Base-by-base conservation (phyloP, 2,113 vertebrate genomes). In the Macaca nemestrina region DNA sequence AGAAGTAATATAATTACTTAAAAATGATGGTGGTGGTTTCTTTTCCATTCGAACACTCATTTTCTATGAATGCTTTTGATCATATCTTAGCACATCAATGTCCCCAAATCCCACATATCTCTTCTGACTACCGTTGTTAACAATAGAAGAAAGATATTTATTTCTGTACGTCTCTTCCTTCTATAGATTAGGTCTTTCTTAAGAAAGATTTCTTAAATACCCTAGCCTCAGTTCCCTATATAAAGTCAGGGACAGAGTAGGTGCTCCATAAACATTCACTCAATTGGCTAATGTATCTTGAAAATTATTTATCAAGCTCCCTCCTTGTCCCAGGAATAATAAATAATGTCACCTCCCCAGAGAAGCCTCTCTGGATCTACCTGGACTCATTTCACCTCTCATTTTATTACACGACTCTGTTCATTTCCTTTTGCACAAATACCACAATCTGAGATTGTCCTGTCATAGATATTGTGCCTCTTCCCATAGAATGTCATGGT, bases 1-100 rank as follows among this genome's bases (percentile, higher is more conserved):
- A 80, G 43, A 88, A 84, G 92, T 72, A 61, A 45, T 12, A 52
- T 18, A 5, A 91, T 48, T 91, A 80, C n/a, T 89, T 94, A 3
- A 94, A 70, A 94, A 78, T 82, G 61, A 57, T 67, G n/a, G 5
- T 11, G 4, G 1, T 50, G n/a, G 4, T 25, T 50, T 84, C 23
- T 85, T 86, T 93, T 82, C 73, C 23, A 81, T 22, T 1, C 67
- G 50, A 38, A 48, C 9, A 52, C 55, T 82, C 52, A 50, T 61
- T 59, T 93, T 78, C 50, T 45, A 8, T 73, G 22, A 38, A 32
- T 61, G 52, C 40, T 72, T 90, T 85, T 67, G 22, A 73, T 78
- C 16, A 6, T 9, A 27, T 32, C 6, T 90, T 23, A 67, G 48
- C 23, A 45, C n/a, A 35, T 35, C 30, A 61, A 52, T n/a, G 40